A percentile compares a stretch with the other conserved stretches of the same genome.
These are phyloP conservation scores for Eristalis arbustorum DNA, from an alignment of 2,888 invertebrate genomes.

Conservation along the genomic window DNA sequence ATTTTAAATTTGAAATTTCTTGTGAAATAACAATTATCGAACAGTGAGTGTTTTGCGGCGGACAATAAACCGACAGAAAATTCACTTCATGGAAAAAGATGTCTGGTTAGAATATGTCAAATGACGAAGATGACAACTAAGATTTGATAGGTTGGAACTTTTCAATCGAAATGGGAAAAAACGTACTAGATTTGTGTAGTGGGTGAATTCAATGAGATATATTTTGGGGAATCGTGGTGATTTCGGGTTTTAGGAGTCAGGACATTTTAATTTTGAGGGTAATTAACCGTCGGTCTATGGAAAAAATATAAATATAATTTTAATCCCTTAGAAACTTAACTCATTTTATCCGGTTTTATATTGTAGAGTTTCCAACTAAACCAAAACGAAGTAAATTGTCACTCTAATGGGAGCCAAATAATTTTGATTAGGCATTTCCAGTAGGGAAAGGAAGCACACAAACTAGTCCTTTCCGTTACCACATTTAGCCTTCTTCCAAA, in stretches of 20 bases:
- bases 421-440: no score
- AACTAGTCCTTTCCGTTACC: no score
- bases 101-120: slow-evolving; percentile 54
- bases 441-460: no score
- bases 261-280: no score
- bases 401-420: no score
- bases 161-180: neutral
- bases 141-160: slow-evolving; percentile 66
- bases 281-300: no score
- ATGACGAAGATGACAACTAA: slow-evolving; percentile 56
- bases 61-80: slow-evolving; percentile 19
- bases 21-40: slow-evolving; percentile 15
- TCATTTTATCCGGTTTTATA: no score
- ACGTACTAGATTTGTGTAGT: slow-evolving; percentile 38
- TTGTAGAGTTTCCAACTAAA: no score
- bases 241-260: neutral
- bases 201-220: slow-evolving; percentile 4
- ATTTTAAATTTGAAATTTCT: slow-evolving; percentile 2
- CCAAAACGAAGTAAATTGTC: no score
- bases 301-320: no score
- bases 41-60: slow-evolving; percentile 24
- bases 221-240: neutral
- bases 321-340: no score
- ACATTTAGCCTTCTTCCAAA: no score
- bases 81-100: slow-evolving; percentile 56